A percentile compares a stretch with the other conserved stretches of the same genome.
phyloP scores from a whole-genome alignment of 2,113 vertebrate species.

The Egretta garzetta region DNA sequence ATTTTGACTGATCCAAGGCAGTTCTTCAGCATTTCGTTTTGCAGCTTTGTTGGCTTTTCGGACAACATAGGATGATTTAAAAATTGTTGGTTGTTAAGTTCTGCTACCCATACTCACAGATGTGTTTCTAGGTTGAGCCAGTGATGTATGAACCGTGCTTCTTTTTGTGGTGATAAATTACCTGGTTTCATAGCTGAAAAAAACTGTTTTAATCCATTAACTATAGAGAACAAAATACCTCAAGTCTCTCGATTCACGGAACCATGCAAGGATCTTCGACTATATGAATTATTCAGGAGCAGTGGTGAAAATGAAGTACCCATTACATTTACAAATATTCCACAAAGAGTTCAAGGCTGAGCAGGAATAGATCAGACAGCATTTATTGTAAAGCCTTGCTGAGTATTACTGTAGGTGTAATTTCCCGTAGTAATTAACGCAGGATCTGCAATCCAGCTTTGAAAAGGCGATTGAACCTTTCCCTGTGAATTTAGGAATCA shows the following conservation, averaged over 20 bases:
- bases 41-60: not conserved
- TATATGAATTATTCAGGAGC: slow-evolving; percentile 67
- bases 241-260: not conserved
- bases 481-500: slow-evolving; percentile 14
- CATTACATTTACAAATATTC: slow-evolving; percentile 69
- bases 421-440: slow-evolving; percentile 33
- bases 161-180: slow-evolving; percentile 46
- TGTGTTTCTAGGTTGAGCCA: slow-evolving; percentile 8
- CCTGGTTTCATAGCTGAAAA: slow-evolving; percentile 38
- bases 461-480: slow-evolving; percentile 33
- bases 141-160: slow-evolving; percentile 9
- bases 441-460: slow-evolving; percentile 27
- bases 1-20: not conserved
- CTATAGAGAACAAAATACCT: slow-evolving; percentile 35
- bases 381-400: slow-evolving; percentile 53
- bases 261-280: slow-evolving; percentile 34
- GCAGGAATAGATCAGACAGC: slow-evolving; percentile 51
- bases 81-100: not conserved
- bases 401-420: slow-evolving; percentile 15
- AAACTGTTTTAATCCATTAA: slow-evolving; percentile 46
- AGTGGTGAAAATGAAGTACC: slow-evolving; percentile 40
- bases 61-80: not conserved
- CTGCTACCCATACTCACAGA: not conserved
- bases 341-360: slow-evolving; percentile 56
- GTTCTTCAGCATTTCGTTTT: not conserved